These are phyloP conservation scores for Mactromeris polynyma DNA, from an alignment of 2,888 invertebrate species.

Conservation along the genomic window DNA sequence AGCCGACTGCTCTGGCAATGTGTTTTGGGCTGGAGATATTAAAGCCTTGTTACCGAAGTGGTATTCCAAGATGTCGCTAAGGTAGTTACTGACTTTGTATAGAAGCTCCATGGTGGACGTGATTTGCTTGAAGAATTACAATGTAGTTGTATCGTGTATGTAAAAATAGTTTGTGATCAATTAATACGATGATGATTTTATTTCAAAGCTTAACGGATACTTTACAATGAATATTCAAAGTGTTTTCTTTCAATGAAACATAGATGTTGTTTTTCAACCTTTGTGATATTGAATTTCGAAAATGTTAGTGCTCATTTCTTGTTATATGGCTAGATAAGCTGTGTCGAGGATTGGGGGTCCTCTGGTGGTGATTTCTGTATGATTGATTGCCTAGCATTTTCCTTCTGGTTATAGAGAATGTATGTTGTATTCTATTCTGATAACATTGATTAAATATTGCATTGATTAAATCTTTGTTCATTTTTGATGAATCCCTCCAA, in stretches of 20 bases:
- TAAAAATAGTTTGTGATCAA: background rate
- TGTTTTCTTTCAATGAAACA: conserved; percentile 7
- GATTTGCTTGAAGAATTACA: background rate
- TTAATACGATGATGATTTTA: background rate
- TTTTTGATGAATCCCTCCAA: background rate
- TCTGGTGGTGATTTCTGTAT: conserved; percentile 58
- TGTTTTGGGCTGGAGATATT: background rate
- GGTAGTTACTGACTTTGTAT: background rate
- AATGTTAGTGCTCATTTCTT: conserved; percentile 35
- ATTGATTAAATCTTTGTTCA: conserved; percentile 35
- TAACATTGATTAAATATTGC: conserved; percentile 63
- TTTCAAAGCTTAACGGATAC: background rate
- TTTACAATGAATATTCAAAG: background rate
- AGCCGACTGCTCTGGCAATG: background rate
- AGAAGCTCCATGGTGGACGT: background rate
- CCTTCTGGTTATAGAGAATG: conserved; percentile 65
- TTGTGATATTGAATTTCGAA: conserved; percentile 33
- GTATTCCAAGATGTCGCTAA: background rate
- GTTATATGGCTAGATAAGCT: conserved; percentile 7
- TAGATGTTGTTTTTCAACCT: conserved; percentile 23
- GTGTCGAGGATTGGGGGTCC: background rate
- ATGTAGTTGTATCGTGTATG: background rate
- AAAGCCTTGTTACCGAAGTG: background rate
- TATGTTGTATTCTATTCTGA: conserved; percentile 65
- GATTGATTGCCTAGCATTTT: conserved; percentile 74